Evolutionary conservation across 2,797 vertebrate genomes (phyloP).

Genomic region (Nasua narica): DNA sequence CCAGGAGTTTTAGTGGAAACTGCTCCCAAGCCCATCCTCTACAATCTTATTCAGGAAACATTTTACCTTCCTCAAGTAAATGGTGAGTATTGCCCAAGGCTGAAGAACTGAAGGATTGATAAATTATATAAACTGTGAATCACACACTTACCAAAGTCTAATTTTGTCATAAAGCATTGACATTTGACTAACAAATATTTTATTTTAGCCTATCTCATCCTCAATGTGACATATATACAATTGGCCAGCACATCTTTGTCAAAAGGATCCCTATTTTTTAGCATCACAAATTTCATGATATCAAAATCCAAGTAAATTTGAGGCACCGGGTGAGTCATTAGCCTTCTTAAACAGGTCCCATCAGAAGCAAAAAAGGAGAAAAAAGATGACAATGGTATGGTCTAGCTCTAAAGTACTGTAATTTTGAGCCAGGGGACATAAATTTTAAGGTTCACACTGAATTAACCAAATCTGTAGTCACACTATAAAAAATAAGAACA

Average conservation of each 20-base stretch:
- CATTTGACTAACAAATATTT: slow-evolving; percentile 27
- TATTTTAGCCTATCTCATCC: not conserved
- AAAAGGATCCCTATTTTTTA: not conserved
- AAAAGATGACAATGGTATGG: not conserved
- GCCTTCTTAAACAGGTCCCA: not conserved
- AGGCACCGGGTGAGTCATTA: not conserved
- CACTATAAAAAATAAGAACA: not conserved
- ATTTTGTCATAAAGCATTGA: not conserved
- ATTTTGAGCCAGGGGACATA: not conserved
- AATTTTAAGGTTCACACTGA: not conserved
- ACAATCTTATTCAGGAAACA: not conserved
- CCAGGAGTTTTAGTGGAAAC: slow-evolving; percentile 15
- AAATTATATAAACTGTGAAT: slow-evolving; percentile 46
- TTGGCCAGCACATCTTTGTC: not conserved
- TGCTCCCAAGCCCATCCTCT: not conserved
- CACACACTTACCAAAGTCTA: not conserved
- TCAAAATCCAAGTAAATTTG: slow-evolving; percentile 19
- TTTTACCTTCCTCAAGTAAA: not conserved
- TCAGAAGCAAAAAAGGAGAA: not conserved
- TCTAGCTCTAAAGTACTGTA: not conserved
- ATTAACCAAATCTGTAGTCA: not conserved
- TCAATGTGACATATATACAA: not conserved
- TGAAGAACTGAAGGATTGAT: not conserved
- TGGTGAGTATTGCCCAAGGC: not conserved
- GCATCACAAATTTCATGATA: not conserved